Evolutionary conservation across 2,888 invertebrate species (phyloP).

Genomic region (Drosophila meridiana): DNA sequence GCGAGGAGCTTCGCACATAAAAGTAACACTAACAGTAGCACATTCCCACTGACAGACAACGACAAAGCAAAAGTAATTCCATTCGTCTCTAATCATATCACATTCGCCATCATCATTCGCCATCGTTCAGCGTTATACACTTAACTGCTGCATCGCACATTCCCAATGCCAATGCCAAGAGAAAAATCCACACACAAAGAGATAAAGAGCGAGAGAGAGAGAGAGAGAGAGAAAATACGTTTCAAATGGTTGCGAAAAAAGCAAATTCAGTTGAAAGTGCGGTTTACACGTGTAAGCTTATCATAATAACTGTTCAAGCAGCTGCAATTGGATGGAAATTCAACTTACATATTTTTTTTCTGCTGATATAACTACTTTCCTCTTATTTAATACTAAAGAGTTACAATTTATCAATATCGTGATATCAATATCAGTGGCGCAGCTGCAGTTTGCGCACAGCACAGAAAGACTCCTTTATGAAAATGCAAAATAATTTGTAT

Average conservation of each 20-base stretch:
- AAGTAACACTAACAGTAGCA: constrained; percentile 19
- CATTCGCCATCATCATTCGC: constrained; percentile 33
- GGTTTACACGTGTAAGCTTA: not conserved
- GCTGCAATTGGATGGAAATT: no score
- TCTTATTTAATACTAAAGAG: no score
- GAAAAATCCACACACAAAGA: not conserved
- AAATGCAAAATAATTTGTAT: no score
- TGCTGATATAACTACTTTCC: no score
- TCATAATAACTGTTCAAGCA: not conserved
- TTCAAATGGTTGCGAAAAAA: constrained; percentile 21
- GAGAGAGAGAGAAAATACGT: constrained; percentile 17
- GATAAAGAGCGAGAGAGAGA: not conserved
- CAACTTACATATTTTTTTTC: no score
- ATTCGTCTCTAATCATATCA: constrained; percentile 70
- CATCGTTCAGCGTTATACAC: constrained; percentile 11
- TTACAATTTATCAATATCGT: no score
- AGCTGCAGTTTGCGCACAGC: no score
- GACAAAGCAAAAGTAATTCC: constrained; percentile 58
- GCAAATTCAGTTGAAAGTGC: not conserved
- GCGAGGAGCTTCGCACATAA: constrained; percentile 4
- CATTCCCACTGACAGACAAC: constrained; percentile 26
- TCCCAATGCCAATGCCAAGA: constrained; percentile 31
- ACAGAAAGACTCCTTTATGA: no score
- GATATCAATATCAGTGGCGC: no score
- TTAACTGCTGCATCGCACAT: constrained; percentile 34